These are phyloP conservation scores for Brachionus paranguensis DNA, from an alignment of 1,140 invertebrate species.

Conservation along the genomic window DNA sequence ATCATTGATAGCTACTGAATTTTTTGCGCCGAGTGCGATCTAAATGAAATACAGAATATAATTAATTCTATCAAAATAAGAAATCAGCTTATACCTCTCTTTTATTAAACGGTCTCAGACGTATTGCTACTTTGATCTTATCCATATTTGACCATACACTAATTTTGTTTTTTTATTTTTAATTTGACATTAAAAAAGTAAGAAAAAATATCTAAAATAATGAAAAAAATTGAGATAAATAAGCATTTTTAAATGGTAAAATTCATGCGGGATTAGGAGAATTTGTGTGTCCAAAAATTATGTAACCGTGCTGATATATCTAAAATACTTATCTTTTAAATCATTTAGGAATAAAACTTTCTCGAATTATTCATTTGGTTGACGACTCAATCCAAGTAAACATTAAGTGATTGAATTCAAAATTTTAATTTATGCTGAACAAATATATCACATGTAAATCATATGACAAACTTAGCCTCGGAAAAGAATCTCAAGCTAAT, in stretches of 20 bases:
- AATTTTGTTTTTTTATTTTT: background rate
- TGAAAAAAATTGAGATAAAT: background rate
- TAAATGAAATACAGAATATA: background rate
- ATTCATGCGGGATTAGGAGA: background rate
- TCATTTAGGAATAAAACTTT: background rate
- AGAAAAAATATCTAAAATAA: background rate
- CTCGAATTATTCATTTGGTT: background rate
- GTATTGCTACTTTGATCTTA: conserved; percentile 79
- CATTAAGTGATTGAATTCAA: background rate
- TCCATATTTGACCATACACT: background rate
- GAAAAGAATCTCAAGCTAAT: background rate
- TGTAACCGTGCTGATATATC: background rate
- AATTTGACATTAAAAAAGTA: background rate
- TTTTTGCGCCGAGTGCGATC: conserved; percentile 43
- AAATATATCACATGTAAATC: background rate
- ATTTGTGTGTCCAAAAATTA: background rate
- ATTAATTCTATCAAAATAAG: background rate
- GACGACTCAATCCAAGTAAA: background rate
- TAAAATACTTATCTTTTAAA: background rate
- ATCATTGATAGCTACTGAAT: conserved; percentile 40
- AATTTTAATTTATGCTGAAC: background rate
- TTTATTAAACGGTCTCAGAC: conserved; percentile 98
- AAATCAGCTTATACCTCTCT: conserved; percentile 63
- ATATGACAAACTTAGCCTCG: background rate
- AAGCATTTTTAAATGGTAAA: background rate